Base-by-base conservation (phyloP, 2,888 invertebrate species). In the Aleiodes alternator region DNA sequence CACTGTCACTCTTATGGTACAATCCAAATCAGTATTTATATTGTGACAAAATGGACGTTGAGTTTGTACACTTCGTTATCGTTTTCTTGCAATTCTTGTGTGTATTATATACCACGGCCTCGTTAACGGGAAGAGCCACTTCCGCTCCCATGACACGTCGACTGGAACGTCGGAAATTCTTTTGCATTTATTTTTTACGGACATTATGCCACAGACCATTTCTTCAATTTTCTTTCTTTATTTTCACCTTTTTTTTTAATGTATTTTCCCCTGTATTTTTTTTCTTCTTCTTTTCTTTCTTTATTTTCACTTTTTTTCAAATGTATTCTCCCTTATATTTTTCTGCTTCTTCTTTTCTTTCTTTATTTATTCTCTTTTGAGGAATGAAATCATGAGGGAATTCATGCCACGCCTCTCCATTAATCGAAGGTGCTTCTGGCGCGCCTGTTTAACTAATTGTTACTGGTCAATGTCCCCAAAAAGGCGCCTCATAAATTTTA, bases 111-210 rank as follows among this genome's bases (percentile, higher is more conserved):
- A 23, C 23, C 64, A 29, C 55, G 66, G 51, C 72, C 72, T 66
- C 66, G 66, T 56, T 66, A 57, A 43, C 72, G 55, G 72, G 29
- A 72, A 72, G 72, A 34, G 55, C 29, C 55, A 43, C 55, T 72
- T 72, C 72, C 72, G 72, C 56, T 72, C 50, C 8, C 51, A 51
- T 61, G 31, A 51, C 34, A 64, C 64, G 64, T 61, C 51, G 14
- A 51, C 61, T 48, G 57, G 57, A 71, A 59, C 59, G 31, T 59
- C 14, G 16, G 14, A 64, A 71, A 57, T 59, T 71, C 34, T 43
- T 57, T n/a, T 23, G 48, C 48, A 55, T 56, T 64, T 51, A 64
- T 23, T 61, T 34, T 23, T 43, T 43, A 64, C 64, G 64, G 43
- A 64, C 48, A 4, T 48, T 48, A n/a, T 64, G 48, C 64, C 48